phyloP scores from a whole-genome alignment of 2,797 vertebrate species.

The Typhlichthys subterraneus region DNA sequence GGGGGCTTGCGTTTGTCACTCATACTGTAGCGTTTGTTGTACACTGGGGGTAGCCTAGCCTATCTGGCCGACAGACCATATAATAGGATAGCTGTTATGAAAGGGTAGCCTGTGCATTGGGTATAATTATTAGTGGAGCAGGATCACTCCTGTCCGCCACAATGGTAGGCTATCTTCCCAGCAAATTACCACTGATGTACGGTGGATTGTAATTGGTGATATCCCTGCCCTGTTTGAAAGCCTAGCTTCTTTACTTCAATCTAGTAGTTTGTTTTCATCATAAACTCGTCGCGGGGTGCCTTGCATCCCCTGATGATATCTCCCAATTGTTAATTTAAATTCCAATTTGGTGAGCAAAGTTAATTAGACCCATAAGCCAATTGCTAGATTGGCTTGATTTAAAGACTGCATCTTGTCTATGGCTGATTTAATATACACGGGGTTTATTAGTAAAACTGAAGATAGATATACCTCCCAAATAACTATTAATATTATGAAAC shows the following conservation, averaged over 20 bases:
- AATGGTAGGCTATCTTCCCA: constrained; percentile 63
- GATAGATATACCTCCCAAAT: neutral
- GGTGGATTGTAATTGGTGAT: constrained; percentile 79
- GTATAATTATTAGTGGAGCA: constrained; percentile 70
- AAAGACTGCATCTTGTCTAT: constrained; percentile 65
- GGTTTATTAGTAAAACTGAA: constrained; percentile 30
- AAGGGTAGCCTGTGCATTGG: constrained; percentile 58
- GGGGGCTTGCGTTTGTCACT: neutral
- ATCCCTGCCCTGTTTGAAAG: constrained; percentile 69
- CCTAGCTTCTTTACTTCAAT: constrained; percentile 59
- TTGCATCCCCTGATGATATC: constrained; percentile 76
- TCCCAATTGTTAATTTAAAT: constrained; percentile 79
- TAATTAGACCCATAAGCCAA: constrained; percentile 77
- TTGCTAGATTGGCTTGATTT: constrained; percentile 64
- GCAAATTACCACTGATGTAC: constrained; percentile 80
- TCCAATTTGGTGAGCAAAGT: constrained; percentile 77
- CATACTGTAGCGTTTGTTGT: constrained; percentile 16
- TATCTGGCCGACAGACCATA: constrained; percentile 25
- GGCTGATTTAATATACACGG: constrained; percentile 55
- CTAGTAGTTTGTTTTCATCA: constrained; percentile 67
- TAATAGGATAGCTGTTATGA: constrained; percentile 35
- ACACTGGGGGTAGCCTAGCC: neutral
- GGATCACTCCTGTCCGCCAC: constrained; percentile 63
- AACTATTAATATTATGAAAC: too few relatives aligned
- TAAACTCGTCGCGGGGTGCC: constrained; percentile 71